These are phyloP conservation scores for Helostoma temminkii DNA, from an alignment of 2,797 vertebrate genomes.

Conservation along the genomic window DNA sequence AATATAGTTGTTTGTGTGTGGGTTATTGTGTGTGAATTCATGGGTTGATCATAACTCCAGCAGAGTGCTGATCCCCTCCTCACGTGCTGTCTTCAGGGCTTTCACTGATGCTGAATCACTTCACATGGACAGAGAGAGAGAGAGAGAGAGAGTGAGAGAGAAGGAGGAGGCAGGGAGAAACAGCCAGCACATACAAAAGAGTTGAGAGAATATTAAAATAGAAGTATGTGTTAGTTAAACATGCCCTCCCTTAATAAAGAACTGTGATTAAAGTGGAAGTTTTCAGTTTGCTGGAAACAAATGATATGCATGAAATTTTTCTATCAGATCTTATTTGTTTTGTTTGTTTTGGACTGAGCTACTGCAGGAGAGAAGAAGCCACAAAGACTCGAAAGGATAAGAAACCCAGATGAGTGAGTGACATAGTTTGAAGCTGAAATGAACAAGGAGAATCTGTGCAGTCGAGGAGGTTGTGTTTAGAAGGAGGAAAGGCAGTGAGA, in stretches of 20 bases:
- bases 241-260: not conserved
- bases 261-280: not conserved
- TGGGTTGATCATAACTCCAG: slow-evolving; percentile 42
- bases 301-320: not conserved
- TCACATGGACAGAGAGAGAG: slow-evolving; percentile 49
- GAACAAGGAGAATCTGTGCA: slow-evolving; percentile 11
- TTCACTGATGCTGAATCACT: slow-evolving; percentile 50
- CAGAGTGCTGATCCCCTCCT: slow-evolving; percentile 31
- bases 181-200: slow-evolving; percentile 1
- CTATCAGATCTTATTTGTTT: not conserved
- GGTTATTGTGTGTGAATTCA: slow-evolving; percentile 17
- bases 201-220: not conserved
- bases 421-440: not conserved
- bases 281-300: slow-evolving; percentile 20
- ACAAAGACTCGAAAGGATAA: slow-evolving; percentile 10
- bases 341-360: not conserved
- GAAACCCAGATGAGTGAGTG: not conserved
- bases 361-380: not conserved
- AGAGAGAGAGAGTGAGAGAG: slow-evolving; percentile 11
- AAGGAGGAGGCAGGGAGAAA: not conserved
- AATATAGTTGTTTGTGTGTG: not conserved
- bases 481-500: slow-evolving; percentile 20
- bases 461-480: slow-evolving; percentile 3
- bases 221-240: slow-evolving; percentile 9
- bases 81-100: slow-evolving; percentile 60